Conservation (phyloP, 2,888 invertebrate genomes). For the Girardia tigrina region DNA sequence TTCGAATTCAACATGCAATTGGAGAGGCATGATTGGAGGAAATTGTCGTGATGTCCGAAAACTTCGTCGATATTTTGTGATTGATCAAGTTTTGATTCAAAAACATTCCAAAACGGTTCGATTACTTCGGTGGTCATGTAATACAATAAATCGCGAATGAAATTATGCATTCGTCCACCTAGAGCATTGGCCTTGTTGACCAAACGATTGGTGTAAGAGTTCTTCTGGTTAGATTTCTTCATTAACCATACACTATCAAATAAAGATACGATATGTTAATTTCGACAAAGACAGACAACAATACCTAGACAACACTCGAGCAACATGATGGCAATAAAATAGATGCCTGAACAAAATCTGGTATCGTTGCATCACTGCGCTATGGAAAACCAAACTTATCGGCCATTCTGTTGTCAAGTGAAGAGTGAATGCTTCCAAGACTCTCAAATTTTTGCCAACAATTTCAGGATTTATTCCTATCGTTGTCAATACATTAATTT, state of each 20-base stretch:
- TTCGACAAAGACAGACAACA: neutral
- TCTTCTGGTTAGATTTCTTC: constrained; percentile 70
- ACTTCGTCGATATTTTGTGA: constrained; percentile 60
- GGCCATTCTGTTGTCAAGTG: constrained; percentile 90
- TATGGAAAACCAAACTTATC: constrained; percentile 74
- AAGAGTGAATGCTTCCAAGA: constrained; percentile 73
- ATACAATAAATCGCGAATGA: constrained; percentile 85
- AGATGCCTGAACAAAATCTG: constrained; percentile 90
- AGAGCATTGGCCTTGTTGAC: constrained; percentile 69
- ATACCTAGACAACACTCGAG: constrained; percentile 69
- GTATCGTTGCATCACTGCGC: constrained; percentile 71
- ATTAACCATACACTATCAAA: constrained; percentile 70
- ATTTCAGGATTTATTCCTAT: neutral
- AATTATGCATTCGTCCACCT: constrained; percentile 83
- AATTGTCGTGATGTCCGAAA: constrained; percentile 69
- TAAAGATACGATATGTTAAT: neutral
- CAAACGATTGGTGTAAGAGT: constrained; percentile 49
- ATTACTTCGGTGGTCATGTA: constrained; percentile 97
- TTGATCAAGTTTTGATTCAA: constrained; percentile 65
- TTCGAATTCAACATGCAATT: constrained; percentile 88
- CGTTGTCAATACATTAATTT: constrained; percentile 57
- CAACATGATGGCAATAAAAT: constrained; percentile 86
- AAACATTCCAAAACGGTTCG: constrained; percentile 82
- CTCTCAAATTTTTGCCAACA: constrained; percentile 38
- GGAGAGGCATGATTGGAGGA: constrained; percentile 72